A percentile compares a stretch with the other conserved stretches of the same genome.
Conservation (phyloP, 2,113 vertebrate genomes). For the Nothoprocta pentlandii region DNA sequence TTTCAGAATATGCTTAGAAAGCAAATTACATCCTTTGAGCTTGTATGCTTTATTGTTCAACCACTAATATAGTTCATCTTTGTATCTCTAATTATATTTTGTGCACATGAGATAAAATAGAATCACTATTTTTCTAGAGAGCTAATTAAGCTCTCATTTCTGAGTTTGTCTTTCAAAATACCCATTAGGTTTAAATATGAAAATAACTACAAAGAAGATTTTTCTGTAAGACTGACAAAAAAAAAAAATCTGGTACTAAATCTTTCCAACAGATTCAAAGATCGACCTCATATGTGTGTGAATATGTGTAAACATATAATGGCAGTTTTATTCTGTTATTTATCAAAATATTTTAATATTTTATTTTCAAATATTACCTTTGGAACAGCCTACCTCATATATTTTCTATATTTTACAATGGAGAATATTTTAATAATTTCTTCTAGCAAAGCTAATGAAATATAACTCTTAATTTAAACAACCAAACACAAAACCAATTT, state of each 20-base stretch:
- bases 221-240: neutral
- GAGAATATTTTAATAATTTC: neutral
- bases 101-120: neutral
- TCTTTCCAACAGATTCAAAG: neutral
- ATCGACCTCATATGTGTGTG: too few species aligned
- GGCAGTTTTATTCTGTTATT: neutral
- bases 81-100: too few species aligned
- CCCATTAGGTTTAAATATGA: neutral
- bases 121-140: accelerated
- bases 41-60: neutral
- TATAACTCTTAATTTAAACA: neutral
- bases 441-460: neutral
- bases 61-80: neutral
- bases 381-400: neutral
- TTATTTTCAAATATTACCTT: neutral
- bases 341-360: neutral
- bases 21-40: neutral
- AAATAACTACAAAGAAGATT: neutral
- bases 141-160: neutral
- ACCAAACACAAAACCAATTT: neutral
- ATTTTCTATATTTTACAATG: neutral
- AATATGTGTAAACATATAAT: too few species aligned
- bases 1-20: neutral
- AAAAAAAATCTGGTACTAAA: too few species aligned
- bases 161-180: neutral